Percentiles rank a stretch among this genome's conserved stretches.
phyloP scores from a whole-genome alignment of 2,888 invertebrate species.

The Calephelis perditalis region DNA sequence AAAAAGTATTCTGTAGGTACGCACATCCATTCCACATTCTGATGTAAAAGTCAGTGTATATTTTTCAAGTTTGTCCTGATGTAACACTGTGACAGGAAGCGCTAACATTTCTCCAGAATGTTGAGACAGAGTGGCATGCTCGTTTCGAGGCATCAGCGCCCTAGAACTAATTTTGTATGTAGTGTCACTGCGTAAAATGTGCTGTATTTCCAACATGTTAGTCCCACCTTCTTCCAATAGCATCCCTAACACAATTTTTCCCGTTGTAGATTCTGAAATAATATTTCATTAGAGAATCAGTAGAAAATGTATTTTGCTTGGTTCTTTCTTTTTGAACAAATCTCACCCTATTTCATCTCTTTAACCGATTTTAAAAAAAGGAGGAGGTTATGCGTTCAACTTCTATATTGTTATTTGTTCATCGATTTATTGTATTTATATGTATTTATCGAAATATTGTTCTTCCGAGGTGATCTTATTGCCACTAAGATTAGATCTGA shows the following conservation, averaged over 20 bases:
- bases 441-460: too few species aligned
- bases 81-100: conserved; percentile 50
- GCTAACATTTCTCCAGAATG: conserved; percentile 46
- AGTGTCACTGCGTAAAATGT: conserved; percentile 49
- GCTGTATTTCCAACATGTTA: conserved; percentile 52
- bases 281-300: neutral
- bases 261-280: conserved; percentile 54
- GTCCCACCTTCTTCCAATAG: conserved; percentile 59
- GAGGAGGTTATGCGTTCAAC: too few species aligned
- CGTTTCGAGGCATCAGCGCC: conserved; percentile 43
- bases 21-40: conserved; percentile 64
- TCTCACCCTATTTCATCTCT: too few species aligned
- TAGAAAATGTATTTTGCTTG: too few species aligned
- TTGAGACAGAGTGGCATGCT: conserved; percentile 46
- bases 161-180: conserved; percentile 50
- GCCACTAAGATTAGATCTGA: too few species aligned
- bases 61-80: conserved; percentile 48
- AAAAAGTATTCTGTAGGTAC: conserved; percentile 59
- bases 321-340: too few species aligned
- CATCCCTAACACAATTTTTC: conserved; percentile 56
- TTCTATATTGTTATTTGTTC: too few species aligned
- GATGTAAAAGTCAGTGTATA: conserved; percentile 59
- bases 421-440: too few species aligned
- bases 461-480: too few species aligned
- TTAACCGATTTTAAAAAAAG: too few species aligned